These are phyloP conservation scores for Trichechus manatus DNA, from an alignment of 2,113 vertebrate species.

Conservation along the genomic window DNA sequence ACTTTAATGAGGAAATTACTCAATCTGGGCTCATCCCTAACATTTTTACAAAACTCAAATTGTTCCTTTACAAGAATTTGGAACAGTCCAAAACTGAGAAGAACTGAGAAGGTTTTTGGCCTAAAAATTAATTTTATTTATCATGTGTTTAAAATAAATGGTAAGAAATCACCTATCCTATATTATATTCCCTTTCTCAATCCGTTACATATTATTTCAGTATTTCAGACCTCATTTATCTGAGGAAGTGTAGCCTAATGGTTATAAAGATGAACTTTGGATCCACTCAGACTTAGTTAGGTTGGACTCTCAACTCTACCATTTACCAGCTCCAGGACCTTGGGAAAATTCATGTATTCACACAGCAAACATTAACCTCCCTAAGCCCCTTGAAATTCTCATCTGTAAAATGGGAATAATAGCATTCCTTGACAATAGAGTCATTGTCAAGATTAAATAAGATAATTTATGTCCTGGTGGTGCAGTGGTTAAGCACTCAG, in stretches of 20 bases:
- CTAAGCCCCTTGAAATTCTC: background rate
- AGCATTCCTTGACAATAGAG: background rate
- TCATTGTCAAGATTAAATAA: background rate
- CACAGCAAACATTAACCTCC: background rate
- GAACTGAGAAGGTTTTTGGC: background rate
- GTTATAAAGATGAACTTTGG: background rate
- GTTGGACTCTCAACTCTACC: background rate
- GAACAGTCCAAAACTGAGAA: background rate
- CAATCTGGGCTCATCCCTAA: background rate
- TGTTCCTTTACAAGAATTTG: background rate
- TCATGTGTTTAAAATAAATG: background rate
- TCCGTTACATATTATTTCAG: background rate
- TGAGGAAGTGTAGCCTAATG: background rate
- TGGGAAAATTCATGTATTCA: background rate
- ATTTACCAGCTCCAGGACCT: background rate
- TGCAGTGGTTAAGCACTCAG: background rate
- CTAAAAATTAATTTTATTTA: slow-evolving; percentile 19
- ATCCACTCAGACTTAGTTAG: background rate
- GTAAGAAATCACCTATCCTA: background rate
- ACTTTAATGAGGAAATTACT: background rate
- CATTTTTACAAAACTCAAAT: background rate
- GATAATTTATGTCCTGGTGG: background rate
- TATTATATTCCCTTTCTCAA: background rate
- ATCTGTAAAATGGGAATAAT: background rate
- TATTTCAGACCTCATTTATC: background rate